phyloP scores from a whole-genome alignment of 1,140 invertebrate species.

The Drosophila cardini region DNA sequence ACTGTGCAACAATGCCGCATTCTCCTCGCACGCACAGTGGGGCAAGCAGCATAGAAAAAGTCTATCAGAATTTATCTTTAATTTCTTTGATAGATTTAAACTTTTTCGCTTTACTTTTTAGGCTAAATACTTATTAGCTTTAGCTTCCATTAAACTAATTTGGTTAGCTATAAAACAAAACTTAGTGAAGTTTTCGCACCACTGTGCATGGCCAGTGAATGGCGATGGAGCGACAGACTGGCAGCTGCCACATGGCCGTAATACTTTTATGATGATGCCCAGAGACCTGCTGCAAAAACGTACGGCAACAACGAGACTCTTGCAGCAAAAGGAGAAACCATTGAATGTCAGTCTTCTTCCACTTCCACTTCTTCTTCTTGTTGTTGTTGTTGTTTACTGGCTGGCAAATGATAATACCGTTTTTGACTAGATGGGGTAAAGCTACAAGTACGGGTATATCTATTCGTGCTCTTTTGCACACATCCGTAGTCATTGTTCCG shows the following conservation, averaged over 20 bases:
- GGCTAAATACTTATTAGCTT: too few species aligned
- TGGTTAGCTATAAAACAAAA: too few species aligned
- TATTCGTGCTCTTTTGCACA: conserved; percentile 4
- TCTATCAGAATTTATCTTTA: too few species aligned
- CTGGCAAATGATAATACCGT: conserved; percentile 74
- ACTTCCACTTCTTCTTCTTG: too few species aligned
- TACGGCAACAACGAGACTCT: conserved; percentile 43
- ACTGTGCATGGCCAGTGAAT: conserved; percentile 29
- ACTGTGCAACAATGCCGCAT: conserved; percentile 49
- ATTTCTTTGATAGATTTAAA: too few species aligned
- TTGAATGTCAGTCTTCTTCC: conserved; percentile 52
- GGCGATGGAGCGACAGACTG: conserved; percentile 13
- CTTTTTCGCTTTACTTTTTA: too few species aligned
- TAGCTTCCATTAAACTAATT: too few species aligned
- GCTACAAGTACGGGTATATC: background rate
- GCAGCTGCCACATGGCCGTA: conserved; percentile 49
- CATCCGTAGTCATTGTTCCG: conserved; percentile 40
- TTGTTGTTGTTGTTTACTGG: conserved; percentile 8
- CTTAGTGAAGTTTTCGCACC: background rate
- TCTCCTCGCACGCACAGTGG: background rate
- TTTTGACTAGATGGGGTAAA: conserved; percentile 27
- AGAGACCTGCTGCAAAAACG: conserved; percentile 52
- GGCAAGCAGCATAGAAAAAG: background rate
- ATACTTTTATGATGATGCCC: conserved; percentile 80
- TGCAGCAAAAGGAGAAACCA: conserved; percentile 49